Conservation (phyloP, 2,113 vertebrate species). For the Axis porcinus region DNA sequence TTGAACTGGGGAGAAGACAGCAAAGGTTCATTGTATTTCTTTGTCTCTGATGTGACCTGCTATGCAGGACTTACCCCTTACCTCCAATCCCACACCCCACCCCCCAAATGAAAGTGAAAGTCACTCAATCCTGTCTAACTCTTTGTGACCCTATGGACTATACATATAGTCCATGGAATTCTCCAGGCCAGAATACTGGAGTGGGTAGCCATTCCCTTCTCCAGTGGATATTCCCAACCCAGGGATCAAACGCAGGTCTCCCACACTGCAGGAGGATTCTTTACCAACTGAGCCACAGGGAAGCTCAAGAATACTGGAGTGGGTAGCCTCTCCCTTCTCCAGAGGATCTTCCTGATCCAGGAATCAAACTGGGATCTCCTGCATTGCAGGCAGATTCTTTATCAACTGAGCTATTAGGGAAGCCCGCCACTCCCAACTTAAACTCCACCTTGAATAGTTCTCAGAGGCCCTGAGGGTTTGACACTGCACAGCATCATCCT, state of each 20-base stretch:
- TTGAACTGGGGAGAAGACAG: too few species aligned
- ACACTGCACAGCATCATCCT: background rate
- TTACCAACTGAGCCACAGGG: background rate
- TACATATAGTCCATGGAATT: background rate
- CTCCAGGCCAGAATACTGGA: background rate
- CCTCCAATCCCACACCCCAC: rapidly evolving
- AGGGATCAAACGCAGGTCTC: background rate
- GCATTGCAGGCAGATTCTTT: background rate
- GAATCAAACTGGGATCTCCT: background rate
- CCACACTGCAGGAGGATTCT: background rate
- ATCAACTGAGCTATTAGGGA: background rate
- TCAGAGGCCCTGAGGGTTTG: background rate
- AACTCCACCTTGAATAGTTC: background rate
- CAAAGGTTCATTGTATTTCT: background rate
- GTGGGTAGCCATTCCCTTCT: background rate
- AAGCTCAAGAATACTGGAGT: background rate
- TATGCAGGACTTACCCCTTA: background rate
- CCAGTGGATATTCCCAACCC: background rate
- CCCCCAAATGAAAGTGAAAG: background rate
- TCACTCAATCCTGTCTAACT: background rate
- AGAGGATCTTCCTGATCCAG: rapidly evolving
- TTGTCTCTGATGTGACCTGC: background rate
- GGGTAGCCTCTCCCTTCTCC: background rate
- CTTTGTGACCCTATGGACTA: background rate
- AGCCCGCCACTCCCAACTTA: background rate